These are phyloP conservation scores for Drosophila nigricruria DNA, from an alignment of 2,888 invertebrate species.

Conservation along the genomic window DNA sequence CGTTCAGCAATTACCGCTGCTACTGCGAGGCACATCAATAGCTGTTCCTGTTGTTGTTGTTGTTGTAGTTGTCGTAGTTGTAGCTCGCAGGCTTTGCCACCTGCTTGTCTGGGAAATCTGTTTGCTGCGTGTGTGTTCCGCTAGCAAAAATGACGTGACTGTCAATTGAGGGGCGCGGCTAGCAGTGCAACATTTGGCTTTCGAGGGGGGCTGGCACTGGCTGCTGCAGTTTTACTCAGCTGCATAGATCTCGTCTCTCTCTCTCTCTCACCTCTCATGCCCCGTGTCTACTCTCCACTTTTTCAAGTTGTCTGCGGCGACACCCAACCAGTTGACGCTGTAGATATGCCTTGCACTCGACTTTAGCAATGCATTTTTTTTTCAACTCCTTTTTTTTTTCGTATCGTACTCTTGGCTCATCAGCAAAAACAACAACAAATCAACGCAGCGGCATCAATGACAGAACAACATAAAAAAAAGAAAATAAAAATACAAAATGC, in stretches of 20 bases:
- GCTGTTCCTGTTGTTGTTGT: conserved; percentile 6
- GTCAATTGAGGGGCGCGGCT: conserved; percentile 54
- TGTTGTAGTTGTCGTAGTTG: conserved; percentile 25
- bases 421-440: conserved; percentile 71
- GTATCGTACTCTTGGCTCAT: conserved; percentile 54
- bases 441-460: conserved; percentile 67
- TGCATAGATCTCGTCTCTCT: neutral
- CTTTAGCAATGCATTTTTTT: conserved; percentile 61
- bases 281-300: conserved; percentile 21
- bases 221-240: conserved; percentile 18
- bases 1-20: conserved; percentile 69
- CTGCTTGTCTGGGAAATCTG: conserved; percentile 75
- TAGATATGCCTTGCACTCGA: conserved; percentile 41
- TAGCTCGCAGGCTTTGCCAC: conserved; percentile 69
- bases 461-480: conserved; percentile 47
- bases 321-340: conserved; percentile 59
- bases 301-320: conserved; percentile 73
- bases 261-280: neutral
- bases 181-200: conserved; percentile 1
- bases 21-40: conserved; percentile 58
- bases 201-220: neutral
- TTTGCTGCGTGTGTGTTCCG: conserved; percentile 76
- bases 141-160: conserved; percentile 73
- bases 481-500: conserved; percentile 19
- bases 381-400: neutral